Evolutionary conservation across 2,888 invertebrate genomes (phyloP).

Genomic region (Pollenia labialis): DNA sequence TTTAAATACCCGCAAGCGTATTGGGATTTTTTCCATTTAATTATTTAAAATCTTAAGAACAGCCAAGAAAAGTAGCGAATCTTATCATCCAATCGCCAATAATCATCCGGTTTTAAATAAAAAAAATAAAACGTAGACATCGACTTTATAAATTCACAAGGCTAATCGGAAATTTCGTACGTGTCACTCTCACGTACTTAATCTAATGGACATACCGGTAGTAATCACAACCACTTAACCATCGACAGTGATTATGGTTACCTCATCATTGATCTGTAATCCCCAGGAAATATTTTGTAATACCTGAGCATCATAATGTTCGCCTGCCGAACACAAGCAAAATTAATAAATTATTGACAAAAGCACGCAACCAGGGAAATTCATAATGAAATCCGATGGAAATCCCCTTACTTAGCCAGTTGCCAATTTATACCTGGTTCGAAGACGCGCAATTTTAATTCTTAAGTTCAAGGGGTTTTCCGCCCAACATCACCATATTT

Average conservation of each 20-base stretch:
- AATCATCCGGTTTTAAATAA: conserved; percentile 53
- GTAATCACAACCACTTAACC: conserved; percentile 60
- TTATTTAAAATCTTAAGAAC: conserved; percentile 43
- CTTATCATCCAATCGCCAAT: conserved; percentile 4
- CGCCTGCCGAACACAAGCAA: neutral
- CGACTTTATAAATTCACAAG: conserved; percentile 6
- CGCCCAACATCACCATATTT: conserved; percentile 15
- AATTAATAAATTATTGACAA: conserved; percentile 7
- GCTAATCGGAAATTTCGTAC: conserved; percentile 41
- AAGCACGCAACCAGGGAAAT: conserved; percentile 37
- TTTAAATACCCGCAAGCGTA: neutral
- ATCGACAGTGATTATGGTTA: conserved; percentile 40
- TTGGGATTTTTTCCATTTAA: conserved; percentile 40
- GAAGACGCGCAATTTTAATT: conserved; percentile 33
- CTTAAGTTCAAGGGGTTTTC: conserved; percentile 62
- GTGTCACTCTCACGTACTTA: neutral
- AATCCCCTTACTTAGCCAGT: conserved; percentile 55
- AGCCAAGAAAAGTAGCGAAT: neutral
- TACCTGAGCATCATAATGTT: conserved; percentile 37
- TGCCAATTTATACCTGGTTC: conserved; percentile 45
- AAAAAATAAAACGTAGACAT: conserved; percentile 10
- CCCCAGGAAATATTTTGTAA: conserved; percentile 50
- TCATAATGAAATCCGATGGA: conserved; percentile 61
- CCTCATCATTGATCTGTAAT: conserved; percentile 45
- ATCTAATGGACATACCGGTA: conserved; percentile 35